Percentiles rank a stretch among this genome's conserved stretches.
Evolutionary conservation across 2,113 vertebrate species (phyloP).

Genomic region (Ia io): DNA sequence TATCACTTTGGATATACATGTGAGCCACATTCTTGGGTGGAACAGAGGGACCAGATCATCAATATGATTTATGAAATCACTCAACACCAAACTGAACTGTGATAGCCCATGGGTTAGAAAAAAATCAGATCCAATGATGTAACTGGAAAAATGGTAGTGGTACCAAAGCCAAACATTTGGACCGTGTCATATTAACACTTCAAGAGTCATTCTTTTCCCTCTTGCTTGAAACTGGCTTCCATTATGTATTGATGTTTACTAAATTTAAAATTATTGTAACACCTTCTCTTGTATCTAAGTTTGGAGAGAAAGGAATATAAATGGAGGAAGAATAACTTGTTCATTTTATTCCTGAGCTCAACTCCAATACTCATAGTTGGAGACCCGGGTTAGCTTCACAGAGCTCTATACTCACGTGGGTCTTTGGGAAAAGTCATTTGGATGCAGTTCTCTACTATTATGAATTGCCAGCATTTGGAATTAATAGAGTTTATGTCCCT

Average conservation of each 20-base stretch:
- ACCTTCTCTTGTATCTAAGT: neutral
- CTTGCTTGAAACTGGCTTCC: constrained; percentile 19
- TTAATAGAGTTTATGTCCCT: neutral
- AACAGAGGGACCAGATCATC: constrained; percentile 59
- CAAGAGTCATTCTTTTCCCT: constrained; percentile 20
- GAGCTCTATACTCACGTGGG: neutral
- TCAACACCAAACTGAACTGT: constrained; percentile 57
- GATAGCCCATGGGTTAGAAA: constrained; percentile 53
- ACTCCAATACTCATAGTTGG: neutral
- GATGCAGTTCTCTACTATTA: neutral
- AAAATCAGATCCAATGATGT: constrained; percentile 57
- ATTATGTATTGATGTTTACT: neutral
- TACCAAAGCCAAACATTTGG: constrained; percentile 53
- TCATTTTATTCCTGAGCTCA: neutral
- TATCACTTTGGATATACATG: constrained; percentile 62
- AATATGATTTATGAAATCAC: constrained; percentile 67
- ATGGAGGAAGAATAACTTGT: neutral
- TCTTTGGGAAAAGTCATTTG: neutral
- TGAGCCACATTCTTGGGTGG: constrained; percentile 70
- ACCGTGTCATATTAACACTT: constrained; percentile 32
- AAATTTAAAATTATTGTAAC: neutral
- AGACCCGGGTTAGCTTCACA: neutral
- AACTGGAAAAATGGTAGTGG: constrained; percentile 35
- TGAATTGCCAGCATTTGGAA: constrained; percentile 22
- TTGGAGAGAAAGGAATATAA: neutral